These are phyloP conservation scores for Carduelis carduelis DNA, from an alignment of 2,797 vertebrate genomes.

Conservation along the genomic window DNA sequence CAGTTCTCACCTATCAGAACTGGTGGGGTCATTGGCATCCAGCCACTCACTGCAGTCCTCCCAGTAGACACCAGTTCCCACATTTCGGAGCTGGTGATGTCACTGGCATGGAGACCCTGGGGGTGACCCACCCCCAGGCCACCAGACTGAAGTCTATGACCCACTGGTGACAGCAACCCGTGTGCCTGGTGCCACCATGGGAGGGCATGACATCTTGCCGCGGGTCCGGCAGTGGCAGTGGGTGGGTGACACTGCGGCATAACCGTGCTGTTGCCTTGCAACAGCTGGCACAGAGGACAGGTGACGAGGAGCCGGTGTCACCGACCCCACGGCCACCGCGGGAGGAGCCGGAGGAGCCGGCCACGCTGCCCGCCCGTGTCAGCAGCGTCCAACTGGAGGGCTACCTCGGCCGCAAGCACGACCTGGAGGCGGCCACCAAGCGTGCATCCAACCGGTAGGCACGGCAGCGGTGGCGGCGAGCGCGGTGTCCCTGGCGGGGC, in stretches of 20 bases:
- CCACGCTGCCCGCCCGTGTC: conserved; percentile 80
- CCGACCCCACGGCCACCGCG: conserved; percentile 1
- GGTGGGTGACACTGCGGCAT: accelerated
- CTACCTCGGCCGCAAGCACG: conserved; percentile 87
- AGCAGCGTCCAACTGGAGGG: conserved; percentile 84
- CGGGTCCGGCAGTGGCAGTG: accelerated
- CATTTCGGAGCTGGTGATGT: accelerated
- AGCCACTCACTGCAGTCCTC: not conserved
- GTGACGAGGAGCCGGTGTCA: not conserved
- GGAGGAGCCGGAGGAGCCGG: conserved; percentile 77
- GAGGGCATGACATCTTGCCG: not conserved
- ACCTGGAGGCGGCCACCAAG: conserved; percentile 88
- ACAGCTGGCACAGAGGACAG: not conserved
- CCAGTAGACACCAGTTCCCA: not conserved
- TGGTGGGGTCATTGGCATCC: not conserved
- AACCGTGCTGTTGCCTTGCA: not conserved
- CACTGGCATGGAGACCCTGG: accelerated
- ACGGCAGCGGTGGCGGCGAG: accelerated
- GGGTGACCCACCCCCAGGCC: not conserved
- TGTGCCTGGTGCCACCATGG: accelerated
- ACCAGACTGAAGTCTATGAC: not conserved
- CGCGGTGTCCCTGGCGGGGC: accelerated
- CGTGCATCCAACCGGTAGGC: conserved; percentile 89
- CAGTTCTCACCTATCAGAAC: accelerated
- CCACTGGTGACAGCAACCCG: accelerated